Percentiles rank a stretch among this genome's conserved stretches.
These are phyloP conservation scores for Heliocidaris erythrogramma DNA, from an alignment of 35 echinoderm and acorn worm species.

Conservation along the genomic window DNA sequence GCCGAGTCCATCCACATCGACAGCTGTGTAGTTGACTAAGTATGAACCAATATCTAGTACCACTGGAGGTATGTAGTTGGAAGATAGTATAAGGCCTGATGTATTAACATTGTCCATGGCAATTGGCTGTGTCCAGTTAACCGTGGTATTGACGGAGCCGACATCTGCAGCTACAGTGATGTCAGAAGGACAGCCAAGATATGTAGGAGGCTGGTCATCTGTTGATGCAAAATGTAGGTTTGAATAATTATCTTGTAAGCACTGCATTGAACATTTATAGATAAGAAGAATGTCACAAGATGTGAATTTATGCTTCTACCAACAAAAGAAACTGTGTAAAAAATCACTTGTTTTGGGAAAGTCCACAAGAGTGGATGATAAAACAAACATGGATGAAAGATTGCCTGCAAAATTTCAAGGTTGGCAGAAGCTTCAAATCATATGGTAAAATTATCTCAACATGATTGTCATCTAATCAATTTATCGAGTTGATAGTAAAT, in stretches of 20 bases:
- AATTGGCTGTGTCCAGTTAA: slow-evolving; percentile 21
- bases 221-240: neutral
- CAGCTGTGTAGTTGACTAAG: slow-evolving; percentile 56
- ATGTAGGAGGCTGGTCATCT: slow-evolving; percentile 42
- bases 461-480: too few species aligned
- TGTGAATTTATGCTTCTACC: neutral
- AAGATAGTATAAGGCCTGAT: neutral
- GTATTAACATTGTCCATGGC: slow-evolving; percentile 21
- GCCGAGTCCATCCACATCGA: slow-evolving; percentile 8
- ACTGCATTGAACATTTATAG: neutral
- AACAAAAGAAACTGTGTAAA: neutral
- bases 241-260: neutral
- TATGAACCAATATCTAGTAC: neutral
- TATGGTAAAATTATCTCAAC: too few species aligned
- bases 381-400: too few species aligned
- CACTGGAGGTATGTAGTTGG: neutral
- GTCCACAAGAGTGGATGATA: neutral
- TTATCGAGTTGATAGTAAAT: too few species aligned
- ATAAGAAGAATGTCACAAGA: neutral
- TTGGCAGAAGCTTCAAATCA: too few species aligned
- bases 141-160: neutral
- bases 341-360: too few species aligned
- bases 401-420: too few species aligned
- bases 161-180: neutral
- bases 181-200: slow-evolving; percentile 29